Evolutionary conservation across 1,140 invertebrate species (phyloP).

Genomic region (Sarcophaga bullata): DNA sequence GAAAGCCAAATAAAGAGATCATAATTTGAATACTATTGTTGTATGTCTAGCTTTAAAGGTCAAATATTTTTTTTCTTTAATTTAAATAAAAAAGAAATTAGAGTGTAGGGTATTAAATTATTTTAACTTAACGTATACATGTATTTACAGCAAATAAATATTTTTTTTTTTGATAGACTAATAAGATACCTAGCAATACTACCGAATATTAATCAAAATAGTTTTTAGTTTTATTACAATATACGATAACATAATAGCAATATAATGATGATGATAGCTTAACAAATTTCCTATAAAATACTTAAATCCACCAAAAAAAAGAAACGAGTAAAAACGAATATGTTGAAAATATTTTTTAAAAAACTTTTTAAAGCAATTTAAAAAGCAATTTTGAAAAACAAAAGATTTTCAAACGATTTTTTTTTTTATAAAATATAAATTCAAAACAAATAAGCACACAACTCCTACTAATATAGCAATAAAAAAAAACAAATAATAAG

Average conservation of each 20-base stretch:
- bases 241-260: not conserved
- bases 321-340: not conserved
- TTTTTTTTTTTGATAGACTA: not conserved
- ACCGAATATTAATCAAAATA: conserved; percentile 34
- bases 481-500: not conserved
- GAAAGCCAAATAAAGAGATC: too few relatives aligned
- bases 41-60: too few relatives aligned
- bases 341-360: conserved; percentile 1
- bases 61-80: too few relatives aligned
- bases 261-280: not conserved
- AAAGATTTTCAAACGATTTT: not conserved
- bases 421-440: not conserved
- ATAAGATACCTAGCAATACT: not conserved
- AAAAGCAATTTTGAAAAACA: conserved; percentile 12
- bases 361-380: conserved; percentile 29
- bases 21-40: too few relatives aligned
- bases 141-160: not conserved
- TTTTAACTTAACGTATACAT: too few relatives aligned
- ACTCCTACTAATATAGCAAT: not conserved
- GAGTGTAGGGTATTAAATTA: too few relatives aligned
- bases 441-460: not conserved
- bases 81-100: too few relatives aligned
- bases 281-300: conserved; percentile 19
- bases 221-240: conserved; percentile 30
- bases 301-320: not conserved